Conservation (phyloP, 2,888 invertebrate species). For the Malthinus seriepunctatus region DNA sequence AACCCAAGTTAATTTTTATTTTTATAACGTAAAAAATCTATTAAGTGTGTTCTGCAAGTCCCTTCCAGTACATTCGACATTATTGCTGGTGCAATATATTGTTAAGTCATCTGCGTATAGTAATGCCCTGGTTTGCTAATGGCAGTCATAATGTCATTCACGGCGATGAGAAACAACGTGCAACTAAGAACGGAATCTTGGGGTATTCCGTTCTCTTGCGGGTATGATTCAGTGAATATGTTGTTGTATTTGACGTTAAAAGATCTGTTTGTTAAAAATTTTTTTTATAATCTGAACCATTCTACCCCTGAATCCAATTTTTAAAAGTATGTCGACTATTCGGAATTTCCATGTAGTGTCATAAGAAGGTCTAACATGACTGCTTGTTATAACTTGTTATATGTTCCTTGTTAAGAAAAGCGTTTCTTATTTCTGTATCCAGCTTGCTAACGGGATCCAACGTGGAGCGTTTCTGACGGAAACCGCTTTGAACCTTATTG, state of each 20-base stretch:
- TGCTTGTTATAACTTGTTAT: too few relatives aligned
- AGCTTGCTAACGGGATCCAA: too few relatives aligned
- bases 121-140: background rate
- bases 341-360: too few relatives aligned
- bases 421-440: too few relatives aligned
- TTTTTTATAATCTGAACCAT: background rate
- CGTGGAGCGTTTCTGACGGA: background rate
- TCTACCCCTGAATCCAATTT: background rate
- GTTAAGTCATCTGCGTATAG: background rate
- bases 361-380: too few relatives aligned
- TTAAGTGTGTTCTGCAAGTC: background rate
- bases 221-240: background rate
- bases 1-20: too few relatives aligned
- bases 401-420: too few relatives aligned
- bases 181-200: conserved; percentile 24
- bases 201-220: conserved; percentile 10
- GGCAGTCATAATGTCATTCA: conserved; percentile 16
- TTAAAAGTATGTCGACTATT: too few relatives aligned
- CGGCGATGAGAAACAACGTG: conserved; percentile 23
- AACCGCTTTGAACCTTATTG: background rate
- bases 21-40: background rate
- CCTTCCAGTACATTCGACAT: background rate
- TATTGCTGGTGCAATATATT: background rate
- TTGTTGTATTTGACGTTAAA: conserved; percentile 1
- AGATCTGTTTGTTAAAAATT: background rate